Percentiles rank a stretch among this genome's conserved stretches.
Evolutionary conservation across 2,113 vertebrate genomes (phyloP).

Genomic region (Benitochromis conjunctus): DNA sequence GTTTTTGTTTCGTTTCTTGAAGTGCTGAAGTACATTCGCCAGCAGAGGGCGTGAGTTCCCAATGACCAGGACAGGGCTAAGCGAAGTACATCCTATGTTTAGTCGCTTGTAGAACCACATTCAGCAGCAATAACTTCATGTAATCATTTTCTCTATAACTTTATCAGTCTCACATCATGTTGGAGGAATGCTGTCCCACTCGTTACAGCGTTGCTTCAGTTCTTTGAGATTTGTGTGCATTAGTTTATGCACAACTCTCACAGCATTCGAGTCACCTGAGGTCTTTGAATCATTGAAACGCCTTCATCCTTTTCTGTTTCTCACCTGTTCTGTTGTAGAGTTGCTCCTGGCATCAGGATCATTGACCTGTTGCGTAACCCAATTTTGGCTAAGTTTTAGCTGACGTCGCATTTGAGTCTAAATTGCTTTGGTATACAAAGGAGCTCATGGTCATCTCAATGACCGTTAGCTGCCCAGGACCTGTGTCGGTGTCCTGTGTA

Average conservation of each 20-base stretch:
- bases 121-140: background rate
- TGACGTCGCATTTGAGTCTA: background rate
- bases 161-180: background rate
- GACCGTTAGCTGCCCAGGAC: background rate
- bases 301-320: background rate
- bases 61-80: background rate
- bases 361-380: background rate
- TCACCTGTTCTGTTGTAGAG: background rate
- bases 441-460: background rate
- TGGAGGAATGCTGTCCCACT: background rate
- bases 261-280: background rate
- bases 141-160: background rate
- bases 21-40: background rate
- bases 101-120: background rate
- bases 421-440: background rate
- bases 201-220: background rate
- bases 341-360: background rate
- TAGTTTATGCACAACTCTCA: background rate
- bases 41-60: slow-evolving; percentile 11
- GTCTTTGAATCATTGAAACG: background rate
- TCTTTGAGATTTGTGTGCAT: background rate
- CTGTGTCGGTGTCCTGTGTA: background rate
- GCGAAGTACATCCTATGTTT: background rate
- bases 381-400: background rate
- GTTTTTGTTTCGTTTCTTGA: background rate